phyloP scores from a whole-genome alignment of 1,140 invertebrate genomes.

The Halictus rubicundus region DNA sequence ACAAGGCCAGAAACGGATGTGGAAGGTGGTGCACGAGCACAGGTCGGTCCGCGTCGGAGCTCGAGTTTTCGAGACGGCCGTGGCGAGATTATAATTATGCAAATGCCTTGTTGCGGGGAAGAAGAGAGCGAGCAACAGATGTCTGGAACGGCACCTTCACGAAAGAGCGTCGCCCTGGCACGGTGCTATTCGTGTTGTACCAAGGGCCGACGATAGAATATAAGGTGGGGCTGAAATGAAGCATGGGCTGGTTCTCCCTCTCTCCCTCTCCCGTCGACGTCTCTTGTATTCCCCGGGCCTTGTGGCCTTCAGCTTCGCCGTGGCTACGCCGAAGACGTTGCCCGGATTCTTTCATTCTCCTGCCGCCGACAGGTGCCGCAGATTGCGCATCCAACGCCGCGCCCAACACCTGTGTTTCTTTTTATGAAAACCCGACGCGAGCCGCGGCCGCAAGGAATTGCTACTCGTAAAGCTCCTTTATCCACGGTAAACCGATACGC shows the following conservation, averaged over 20 bases:
- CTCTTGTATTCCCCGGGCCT: conserved; percentile 41
- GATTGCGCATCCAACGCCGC: conserved; percentile 51
- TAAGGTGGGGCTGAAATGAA: conserved; percentile 58
- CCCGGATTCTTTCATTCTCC: conserved; percentile 45
- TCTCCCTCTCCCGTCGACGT: conserved; percentile 18
- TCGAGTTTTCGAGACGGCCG: conserved; percentile 64
- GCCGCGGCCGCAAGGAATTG: conserved; percentile 33
- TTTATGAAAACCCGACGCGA: conserved; percentile 49
- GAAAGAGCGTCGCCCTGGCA: conserved; percentile 38
- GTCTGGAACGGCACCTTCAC: conserved; percentile 64
- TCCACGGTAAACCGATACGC: conserved; percentile 5
- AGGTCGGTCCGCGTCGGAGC: conserved; percentile 36
- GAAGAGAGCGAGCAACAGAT: conserved; percentile 67
- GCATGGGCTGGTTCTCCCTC: conserved; percentile 20
- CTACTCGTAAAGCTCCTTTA: conserved; percentile 39
- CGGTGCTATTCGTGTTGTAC: conserved; percentile 25
- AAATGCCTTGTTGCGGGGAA: conserved; percentile 67
- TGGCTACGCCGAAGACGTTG: conserved; percentile 26
- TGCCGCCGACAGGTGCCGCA: conserved; percentile 56
- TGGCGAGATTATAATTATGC: conserved; percentile 71
- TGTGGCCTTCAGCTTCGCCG: conserved; percentile 32
- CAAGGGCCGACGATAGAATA: conserved; percentile 47
- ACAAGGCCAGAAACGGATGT: conserved; percentile 56
- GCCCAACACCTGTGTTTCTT: conserved; percentile 58
- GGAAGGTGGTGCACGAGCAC: not conserved